Evolutionary conservation across 2,797 vertebrate genomes (phyloP), one percentile per base, ranked within the genome.

Genomic region (Scyliorhinus canicula): DNA sequence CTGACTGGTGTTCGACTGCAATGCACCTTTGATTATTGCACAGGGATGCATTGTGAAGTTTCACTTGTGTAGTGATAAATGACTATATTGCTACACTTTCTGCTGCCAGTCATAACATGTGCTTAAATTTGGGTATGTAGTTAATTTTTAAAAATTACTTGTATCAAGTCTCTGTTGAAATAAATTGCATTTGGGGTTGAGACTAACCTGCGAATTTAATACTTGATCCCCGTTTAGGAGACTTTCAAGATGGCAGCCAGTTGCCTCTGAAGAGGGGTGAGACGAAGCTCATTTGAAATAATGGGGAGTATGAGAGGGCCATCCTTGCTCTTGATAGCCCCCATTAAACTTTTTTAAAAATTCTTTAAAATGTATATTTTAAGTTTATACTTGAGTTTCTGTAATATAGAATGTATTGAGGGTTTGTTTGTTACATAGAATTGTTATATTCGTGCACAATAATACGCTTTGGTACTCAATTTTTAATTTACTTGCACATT

Each of bases 241-340:
- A 91, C 88, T 65, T 91, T 91, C 88, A 91, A 91, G 88, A 91
- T 91, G 88, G 88, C 88, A 91, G 88, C 88, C 88, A 91, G 88
- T 91, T 91, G 60, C 88, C 88, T 91, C 88, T 91, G 88, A 74
- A 94, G 47, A 94, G 93, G 93, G 65, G 69, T 93, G 93, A 93
- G 67, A 69, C 67, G 93, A 93, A 93, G 63, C 65, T 93, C 93
- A 93, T 91, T 63, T 93, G 93, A 93, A 71, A 71, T 93, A 71
- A 93, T 71, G 44, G 93, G 69, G 65, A 91, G 88, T 71, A 94
- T 94, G 65, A 94, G 93, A 94, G 67, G 69, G 47, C 47, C 63
- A 74, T n/a, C 93, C 93, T 71, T 69, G 67, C 69, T 94, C 67
- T 94, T 94, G 93, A 94, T 94, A 74, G 67, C 93, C 63, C 93